Base-by-base conservation (phyloP, 2,888 invertebrate genomes). In the Scaptomyza caliginosa region DNA sequence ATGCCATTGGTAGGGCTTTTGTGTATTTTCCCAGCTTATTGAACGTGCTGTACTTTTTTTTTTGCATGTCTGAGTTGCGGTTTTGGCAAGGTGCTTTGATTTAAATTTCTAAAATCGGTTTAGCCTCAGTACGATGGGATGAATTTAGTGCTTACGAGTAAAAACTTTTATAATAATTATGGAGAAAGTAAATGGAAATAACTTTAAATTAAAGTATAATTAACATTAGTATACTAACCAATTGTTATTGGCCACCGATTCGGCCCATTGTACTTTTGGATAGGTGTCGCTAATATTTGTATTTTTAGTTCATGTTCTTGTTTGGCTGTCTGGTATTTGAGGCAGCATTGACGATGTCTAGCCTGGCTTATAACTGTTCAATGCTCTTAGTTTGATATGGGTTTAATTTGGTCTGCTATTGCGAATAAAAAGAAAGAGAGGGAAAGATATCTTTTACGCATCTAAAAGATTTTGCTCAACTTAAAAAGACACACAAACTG, bases 371-470 rank as follows among this genome's bases (percentile, higher is more conserved):
- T 60, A 63, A 54, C 63, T 59, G 73, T 69, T 80, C 86, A 83
- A 76, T 79, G 73, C 73, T 65, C 76, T 67, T 67, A 79, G 70
- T 64, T 85, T 83, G 84, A 86, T 76, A 68, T 63, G 77, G 80
- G 80, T 68, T 71, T 73, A 66, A 80, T 83, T 86, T 56, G 60
- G 24, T 24, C 4, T 24, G 8, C 4, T 19, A 32, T 39, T 8
- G 7, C 11, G 21, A 10, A 7, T 16, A 11, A 3, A 4, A 2
- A 7, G 13, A 3, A 4, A 2, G 8, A 13, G 21, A 21, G 4
- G 7, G 11, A 13, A 6, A 17, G 16, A 13, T 24, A 38, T 38
- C n/a, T 1, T 26, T n/a, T 13, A 38, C 8, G 28, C 19, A 30
- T 42, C 51, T 24, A 16, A 8, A 51, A 43, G 50, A 67, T 48